These are phyloP conservation scores for Telmatochromis sp. DNA, from an alignment of 2,113 vertebrate species.

Conservation along the genomic window DNA sequence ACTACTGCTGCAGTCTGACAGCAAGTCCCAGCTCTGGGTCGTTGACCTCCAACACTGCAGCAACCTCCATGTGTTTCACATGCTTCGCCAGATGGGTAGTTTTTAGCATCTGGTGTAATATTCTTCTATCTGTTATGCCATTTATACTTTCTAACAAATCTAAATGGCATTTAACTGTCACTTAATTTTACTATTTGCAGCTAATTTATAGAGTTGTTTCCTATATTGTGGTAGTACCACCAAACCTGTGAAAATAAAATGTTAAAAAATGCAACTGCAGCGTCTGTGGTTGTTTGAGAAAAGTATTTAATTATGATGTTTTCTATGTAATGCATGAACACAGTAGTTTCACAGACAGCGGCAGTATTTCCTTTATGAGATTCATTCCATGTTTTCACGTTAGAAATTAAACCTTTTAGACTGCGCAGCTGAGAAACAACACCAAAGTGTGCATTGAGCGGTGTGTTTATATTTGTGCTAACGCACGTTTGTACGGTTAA, in stretches of 20 bases:
- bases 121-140: background rate
- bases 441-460: background rate
- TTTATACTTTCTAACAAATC: background rate
- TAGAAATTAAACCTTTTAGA: background rate
- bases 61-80: constrained; percentile 1
- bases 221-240: rapidly evolving
- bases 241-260: background rate
- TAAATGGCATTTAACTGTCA: background rate
- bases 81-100: background rate
- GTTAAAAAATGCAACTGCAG: background rate
- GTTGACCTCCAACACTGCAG: constrained; percentile 49
- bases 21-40: constrained; percentile 1
- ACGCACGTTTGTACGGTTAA: background rate
- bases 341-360: background rate
- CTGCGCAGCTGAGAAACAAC: background rate
- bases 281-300: no score
- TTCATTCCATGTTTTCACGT: background rate
- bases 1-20: constrained; percentile 45
- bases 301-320: no score
- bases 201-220: rapidly evolving
- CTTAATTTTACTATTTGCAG: rapidly evolving
- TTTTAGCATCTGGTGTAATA: background rate
- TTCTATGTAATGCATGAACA: background rate
- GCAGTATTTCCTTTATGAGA: background rate
- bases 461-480: background rate